Conservation (phyloP, 2,113 vertebrate genomes). For the Kryptolebias marmoratus region DNA sequence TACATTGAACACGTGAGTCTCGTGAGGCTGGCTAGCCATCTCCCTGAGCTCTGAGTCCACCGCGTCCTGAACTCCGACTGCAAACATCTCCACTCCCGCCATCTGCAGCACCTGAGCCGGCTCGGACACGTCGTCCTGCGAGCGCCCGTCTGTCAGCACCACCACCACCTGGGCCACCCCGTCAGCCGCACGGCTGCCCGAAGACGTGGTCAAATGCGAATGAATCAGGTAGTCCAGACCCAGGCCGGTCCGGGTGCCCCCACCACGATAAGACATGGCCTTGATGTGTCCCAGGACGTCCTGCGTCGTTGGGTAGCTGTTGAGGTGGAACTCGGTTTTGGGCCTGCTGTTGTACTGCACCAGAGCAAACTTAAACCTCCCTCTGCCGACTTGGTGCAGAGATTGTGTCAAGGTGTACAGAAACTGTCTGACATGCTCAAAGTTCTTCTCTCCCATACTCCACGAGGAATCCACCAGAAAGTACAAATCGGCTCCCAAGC, state of each 20-base stretch:
- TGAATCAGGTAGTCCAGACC: constrained; percentile 87
- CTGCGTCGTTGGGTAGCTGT: constrained; percentile 79
- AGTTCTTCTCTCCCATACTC: constrained; percentile 88
- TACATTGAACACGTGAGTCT: constrained; percentile 86
- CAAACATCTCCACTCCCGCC: constrained; percentile 84
- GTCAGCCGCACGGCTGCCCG: constrained; percentile 86
- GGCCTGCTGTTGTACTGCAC: constrained; percentile 88
- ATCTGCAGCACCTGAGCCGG: constrained; percentile 81
- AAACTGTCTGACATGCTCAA: constrained; percentile 88
- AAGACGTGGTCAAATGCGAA: constrained; percentile 81
- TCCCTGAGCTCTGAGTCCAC: constrained; percentile 84
- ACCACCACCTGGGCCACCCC: constrained; percentile 86
- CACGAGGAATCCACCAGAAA: constrained; percentile 95
- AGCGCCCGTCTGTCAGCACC: constrained; percentile 85
- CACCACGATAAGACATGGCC: constrained; percentile 83
- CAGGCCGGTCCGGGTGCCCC: constrained; percentile 83
- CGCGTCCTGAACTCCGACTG: constrained; percentile 86
- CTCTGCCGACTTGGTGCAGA: constrained; percentile 82
- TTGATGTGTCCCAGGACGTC: constrained; percentile 86
- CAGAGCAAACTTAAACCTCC: constrained; percentile 87
- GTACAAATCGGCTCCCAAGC: constrained; percentile 89
- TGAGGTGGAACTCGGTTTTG: constrained; percentile 88
- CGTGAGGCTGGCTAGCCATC: constrained; percentile 83
- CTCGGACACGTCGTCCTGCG: constrained; percentile 82
- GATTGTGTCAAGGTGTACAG: constrained; percentile 85